phyloP scores from a whole-genome alignment of 2,888 invertebrate species.

The Argynnis bischoffii region DNA sequence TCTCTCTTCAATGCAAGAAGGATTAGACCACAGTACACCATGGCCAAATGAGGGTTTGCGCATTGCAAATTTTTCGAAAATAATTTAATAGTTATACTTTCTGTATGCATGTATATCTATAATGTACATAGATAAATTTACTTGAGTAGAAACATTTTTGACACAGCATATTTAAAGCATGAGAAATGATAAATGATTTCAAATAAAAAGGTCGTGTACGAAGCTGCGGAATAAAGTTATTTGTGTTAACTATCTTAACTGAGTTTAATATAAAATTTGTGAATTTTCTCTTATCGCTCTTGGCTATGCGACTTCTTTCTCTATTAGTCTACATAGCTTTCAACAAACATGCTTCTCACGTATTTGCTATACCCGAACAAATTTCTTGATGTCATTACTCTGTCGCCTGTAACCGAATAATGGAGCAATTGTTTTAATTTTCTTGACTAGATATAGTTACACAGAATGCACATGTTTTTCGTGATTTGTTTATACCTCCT shows the following conservation, averaged over 20 bases:
- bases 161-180: no score
- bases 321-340: slow-evolving; percentile 1
- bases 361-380: slow-evolving; percentile 52
- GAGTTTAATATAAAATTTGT: not conserved
- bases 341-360: slow-evolving; percentile 41
- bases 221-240: no score
- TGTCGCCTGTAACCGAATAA: slow-evolving; percentile 40
- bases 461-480: not conserved
- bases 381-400: slow-evolving; percentile 54
- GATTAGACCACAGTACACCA: no score
- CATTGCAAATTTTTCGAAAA: no score
- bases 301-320: not conserved
- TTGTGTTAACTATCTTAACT: not conserved
- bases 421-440: slow-evolving; percentile 18
- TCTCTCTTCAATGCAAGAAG: no score
- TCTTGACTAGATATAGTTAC: not conserved
- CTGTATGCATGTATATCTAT: no score
- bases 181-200: no score
- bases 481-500: not conserved
- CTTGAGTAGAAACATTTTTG: no score
- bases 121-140: no score
- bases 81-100: no score
- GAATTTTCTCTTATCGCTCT: slow-evolving; percentile 2
- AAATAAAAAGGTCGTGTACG: no score
- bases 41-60: no score